Evolutionary conservation across 1,140 invertebrate species (phyloP), one percentile per base, ranked within the genome.

Genomic region (Lycorma delicatula): DNA sequence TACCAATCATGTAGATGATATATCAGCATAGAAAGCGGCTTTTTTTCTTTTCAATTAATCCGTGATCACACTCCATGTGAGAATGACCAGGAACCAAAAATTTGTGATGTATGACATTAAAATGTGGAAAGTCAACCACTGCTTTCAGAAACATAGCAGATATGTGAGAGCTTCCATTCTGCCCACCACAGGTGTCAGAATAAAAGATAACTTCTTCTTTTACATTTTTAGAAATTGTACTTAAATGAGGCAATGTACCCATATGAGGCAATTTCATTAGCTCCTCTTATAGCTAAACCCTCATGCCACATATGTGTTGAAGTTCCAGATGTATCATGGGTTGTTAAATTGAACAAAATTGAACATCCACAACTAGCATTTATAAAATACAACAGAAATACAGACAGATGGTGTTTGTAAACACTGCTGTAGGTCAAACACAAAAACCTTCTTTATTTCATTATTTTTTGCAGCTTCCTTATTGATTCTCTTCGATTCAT

Each of bases 401-500:
- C 16, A 26, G 16, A 59, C 18, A 47, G 38, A 53, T 9, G 57
- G 53, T 18, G 57, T 60, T 29, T 54, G 54, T 16, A 63, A 29
- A 23, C 54, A 54, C 27, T 60, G 54, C 27, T 63, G 48, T 26
- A 60, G 26, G 52, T 61, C 56, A 60, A 57, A 60, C 12, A 49
- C 44, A 23, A 36, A 12, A 5, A 20, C 12, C 38, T 16, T 16
- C 12, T 41, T 20, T 41, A 16, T 41, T 5, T 41, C 38, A 41
- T 41, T n/a, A 41, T 3, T 5, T 41, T 41, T 41, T 5, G 3
- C 38, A 5, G n/a, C n/a, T n/a, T n/a, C n/a, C n/a, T n/a, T n/a
- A n/a, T n/a, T n/a, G n/a, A n/a, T n/a, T n/a, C n/a, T n/a, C n/a
- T n/a, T n/a, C n/a, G n/a, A n/a, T n/a, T 41, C 3, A 12, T 41